Base-by-base conservation (phyloP, 1,140 invertebrate species). In the Drosophila novamexicana region DNA sequence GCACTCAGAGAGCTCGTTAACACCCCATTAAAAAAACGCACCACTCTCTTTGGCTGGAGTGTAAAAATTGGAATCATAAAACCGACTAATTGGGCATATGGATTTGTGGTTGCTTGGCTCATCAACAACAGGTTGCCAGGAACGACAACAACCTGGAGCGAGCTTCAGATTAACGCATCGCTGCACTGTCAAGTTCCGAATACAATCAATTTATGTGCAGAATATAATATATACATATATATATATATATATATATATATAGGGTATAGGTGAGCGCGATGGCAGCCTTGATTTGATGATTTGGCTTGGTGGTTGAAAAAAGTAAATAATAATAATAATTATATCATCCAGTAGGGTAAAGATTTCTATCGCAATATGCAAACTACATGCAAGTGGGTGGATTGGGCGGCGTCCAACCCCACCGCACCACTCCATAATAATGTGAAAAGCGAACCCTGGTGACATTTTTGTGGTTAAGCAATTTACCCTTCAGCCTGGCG, bases 391-490 rank as follows among this genome's bases (percentile, higher is more conserved):
- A 45, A 73, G 56, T 73, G 52, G 64, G 22, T 29, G 22, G 22
- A 29, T 29, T 29, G 22, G 22, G 22, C 22, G 22, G 22, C 22
- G 22, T 29, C 22, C 22, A 29, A 5, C 22, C 5, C 22, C 22
- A 29, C 5, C 22, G 22, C 22, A 29, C 22, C 22, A 29, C 22
- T 29, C 22, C 4, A 29, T 29, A 5, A 29, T 5, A 29, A 49
- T 9, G 18, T 8, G 37, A 18, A 57, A 67, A 44, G 59, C 47
- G 12, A 53, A 49, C 39, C 59, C 50, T 57, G 72, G 49, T 84
- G 84, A 89, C 84, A 81, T 81, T 89, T 69, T 89, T 84, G 85
- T 58, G 84, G 85, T 88, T 72, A 80, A 75, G 61, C 77, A 72
- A 89, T 89, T 83, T 78, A 81, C 74, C 76, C 76, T 79, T 79